Conservation (phyloP, 30 jellyfish, hydroid and myxozoan genomes). For the Mastigias papua region DNA sequence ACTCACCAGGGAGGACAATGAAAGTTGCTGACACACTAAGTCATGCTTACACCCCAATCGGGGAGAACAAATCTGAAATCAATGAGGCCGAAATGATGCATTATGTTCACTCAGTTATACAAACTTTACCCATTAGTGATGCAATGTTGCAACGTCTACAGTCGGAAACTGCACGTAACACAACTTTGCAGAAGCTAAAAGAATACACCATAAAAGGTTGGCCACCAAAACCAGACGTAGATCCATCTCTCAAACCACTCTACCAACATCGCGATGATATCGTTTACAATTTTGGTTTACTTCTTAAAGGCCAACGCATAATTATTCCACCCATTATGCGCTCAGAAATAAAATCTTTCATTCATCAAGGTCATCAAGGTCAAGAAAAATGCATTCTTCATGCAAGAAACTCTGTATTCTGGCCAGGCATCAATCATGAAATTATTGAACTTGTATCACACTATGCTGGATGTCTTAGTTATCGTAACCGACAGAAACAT, state of each 20-base stretch:
- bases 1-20: slow-evolving; percentile 26
- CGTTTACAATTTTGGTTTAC: slow-evolving; percentile 16
- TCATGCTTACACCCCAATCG: slow-evolving; percentile 11
- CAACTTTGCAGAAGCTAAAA: slow-evolving; percentile 8
- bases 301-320: slow-evolving; percentile 20
- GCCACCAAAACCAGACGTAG: slow-evolving; percentile 11
- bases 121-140: slow-evolving; percentile 3
- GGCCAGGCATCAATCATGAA: slow-evolving; percentile 73
- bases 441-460: slow-evolving; percentile 38
- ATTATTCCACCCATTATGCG: slow-evolving; percentile 12
- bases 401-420: slow-evolving; percentile 51
- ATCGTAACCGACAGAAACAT: slow-evolving; percentile 33
- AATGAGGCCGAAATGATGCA: neutral
- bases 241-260: slow-evolving; percentile 22
- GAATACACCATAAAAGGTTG: slow-evolving; percentile 18
- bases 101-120: slow-evolving; percentile 23
- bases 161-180: slow-evolving; percentile 21
- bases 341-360: slow-evolving; percentile 26
- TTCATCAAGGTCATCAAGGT: slow-evolving; percentile 71
- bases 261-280: slow-evolving; percentile 40
- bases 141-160: slow-evolving; percentile 18
- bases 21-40: slow-evolving; percentile 41
- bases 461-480: slow-evolving; percentile 39
- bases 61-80: neutral
- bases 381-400: slow-evolving; percentile 57